Base-by-base conservation (phyloP, 2,888 invertebrate species). In the Prionchulus punctatus region DNA sequence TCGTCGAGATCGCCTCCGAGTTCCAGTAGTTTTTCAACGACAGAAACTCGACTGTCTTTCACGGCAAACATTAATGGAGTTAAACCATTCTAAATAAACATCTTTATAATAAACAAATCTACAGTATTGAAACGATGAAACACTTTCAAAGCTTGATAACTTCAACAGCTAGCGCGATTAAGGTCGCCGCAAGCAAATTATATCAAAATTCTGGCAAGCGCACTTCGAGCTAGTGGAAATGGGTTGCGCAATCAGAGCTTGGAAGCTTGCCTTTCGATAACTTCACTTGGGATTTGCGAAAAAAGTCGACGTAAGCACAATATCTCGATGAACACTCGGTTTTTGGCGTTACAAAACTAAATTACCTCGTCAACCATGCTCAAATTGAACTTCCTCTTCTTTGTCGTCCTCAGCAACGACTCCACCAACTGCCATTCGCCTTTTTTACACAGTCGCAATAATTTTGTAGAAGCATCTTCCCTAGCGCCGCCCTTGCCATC, bases 61-160 rank as follows among this genome's bases (percentile, higher is more conserved):
- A 73, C 72, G 2, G 74, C 72, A 2, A 75, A 61, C 64, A 76
- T 70, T 49, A 75, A 64, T 0, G 72, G 67, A 0, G 73, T 75
- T 61, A 71, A 64, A 0, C 74, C 74, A 53, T 69, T 70, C 63
- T 73, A 58, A 57, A 64, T 59, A 23, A 42, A 21, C 30, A 30
- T 15, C 18, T 26, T 28, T 23, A 50, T 1, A 23, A 31, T 43
- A 53, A 25, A 30, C 21, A 12, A 58, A 7, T 30, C 30, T 36
- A 45, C 2, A n/a, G 18, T n/a, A 30, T 2, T 2, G 43, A 15
- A 15, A 36, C 47, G 18, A 45, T 27, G 21, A 30, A 25, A 15
- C 2, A 18, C n/a, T n/a, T n/a, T n/a, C n/a, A n/a, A n/a, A n/a
- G n/a, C n/a, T n/a, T n/a, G n/a, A n/a, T n/a, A n/a, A n/a, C n/a